A percentile compares a stretch with the other conserved stretches of the same genome.
phyloP scores from a whole-genome alignment of 2,797 vertebrate species.

The Antennarius maculatus region DNA sequence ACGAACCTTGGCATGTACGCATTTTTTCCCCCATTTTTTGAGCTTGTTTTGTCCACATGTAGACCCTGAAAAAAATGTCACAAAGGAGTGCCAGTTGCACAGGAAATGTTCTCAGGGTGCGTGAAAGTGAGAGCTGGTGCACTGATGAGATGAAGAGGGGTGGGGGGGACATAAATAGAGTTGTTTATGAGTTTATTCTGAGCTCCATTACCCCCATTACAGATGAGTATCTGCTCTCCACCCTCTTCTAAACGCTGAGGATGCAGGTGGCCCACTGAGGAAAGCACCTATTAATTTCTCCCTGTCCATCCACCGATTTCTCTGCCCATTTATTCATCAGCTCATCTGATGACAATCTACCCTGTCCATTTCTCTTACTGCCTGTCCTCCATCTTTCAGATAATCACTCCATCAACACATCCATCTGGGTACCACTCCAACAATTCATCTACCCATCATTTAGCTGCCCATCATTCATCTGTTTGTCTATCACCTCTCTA shows the following conservation, averaged over 20 bases:
- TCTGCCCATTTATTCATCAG: constrained; percentile 76
- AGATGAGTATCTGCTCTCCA: constrained; percentile 73
- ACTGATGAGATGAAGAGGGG: constrained; percentile 44
- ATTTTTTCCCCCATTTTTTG: constrained; percentile 10
- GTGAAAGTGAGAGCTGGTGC: constrained; percentile 37
- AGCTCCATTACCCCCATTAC: constrained; percentile 77
- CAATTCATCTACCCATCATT: constrained; percentile 70
- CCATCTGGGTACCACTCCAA: constrained; percentile 71
- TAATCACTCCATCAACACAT: constrained; percentile 77
- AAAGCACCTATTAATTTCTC: constrained; percentile 72
- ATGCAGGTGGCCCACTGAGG: constrained; percentile 75
- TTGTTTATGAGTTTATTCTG: constrained; percentile 77
- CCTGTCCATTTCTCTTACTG: constrained; percentile 54
- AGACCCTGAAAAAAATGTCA: constrained; percentile 47
- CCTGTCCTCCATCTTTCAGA: constrained; percentile 68
- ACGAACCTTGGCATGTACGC: neutral
- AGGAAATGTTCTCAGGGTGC: constrained; percentile 52
- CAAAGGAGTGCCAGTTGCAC: constrained; percentile 43
- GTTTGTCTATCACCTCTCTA: constrained; percentile 69
- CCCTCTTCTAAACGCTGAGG: constrained; percentile 66
- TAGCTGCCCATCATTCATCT: constrained; percentile 68
- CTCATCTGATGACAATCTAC: constrained; percentile 70
- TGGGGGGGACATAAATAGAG: constrained; percentile 58
- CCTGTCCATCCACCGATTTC: constrained; percentile 59
- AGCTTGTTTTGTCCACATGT: constrained; percentile 42